Percentiles rank a stretch among this genome's conserved stretches.
Conservation (phyloP, 2,113 vertebrate species). For the Pogona vitticeps region DNA sequence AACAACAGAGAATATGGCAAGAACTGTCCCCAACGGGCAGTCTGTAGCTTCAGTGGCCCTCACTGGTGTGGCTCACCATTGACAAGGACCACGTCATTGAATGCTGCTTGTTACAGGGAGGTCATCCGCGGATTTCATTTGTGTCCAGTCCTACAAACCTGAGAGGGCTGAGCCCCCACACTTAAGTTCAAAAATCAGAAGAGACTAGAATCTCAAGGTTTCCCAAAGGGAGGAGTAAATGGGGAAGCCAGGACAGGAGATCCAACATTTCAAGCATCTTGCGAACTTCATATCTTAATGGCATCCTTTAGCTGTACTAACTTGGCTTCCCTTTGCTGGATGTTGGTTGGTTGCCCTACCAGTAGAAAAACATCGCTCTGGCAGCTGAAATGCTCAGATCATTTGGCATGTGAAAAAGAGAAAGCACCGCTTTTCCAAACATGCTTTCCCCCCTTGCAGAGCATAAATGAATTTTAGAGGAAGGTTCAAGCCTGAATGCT, state of each 20-base stretch:
- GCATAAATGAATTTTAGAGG: neutral
- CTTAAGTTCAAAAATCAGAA: neutral
- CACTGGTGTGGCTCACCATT: slow-evolving; percentile 83
- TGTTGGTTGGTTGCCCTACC: neutral
- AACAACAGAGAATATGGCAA: slow-evolving; percentile 63
- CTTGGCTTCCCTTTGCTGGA: too few relatives aligned
- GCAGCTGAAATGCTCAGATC: neutral
- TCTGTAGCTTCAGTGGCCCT: slow-evolving; percentile 84
- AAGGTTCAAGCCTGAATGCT: neutral
- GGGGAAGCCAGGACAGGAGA: neutral
- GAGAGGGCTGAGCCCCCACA: rapidly evolving
- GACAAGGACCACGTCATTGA: slow-evolving; percentile 89
- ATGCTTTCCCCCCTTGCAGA: neutral
- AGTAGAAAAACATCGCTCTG: too few relatives aligned
- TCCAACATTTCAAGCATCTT: neutral
- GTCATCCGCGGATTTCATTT: slow-evolving; percentile 14
- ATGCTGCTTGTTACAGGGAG: slow-evolving; percentile 75
- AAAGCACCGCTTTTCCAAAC: neutral
- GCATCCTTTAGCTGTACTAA: too few relatives aligned
- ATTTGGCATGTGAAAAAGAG: neutral
- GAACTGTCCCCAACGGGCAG: slow-evolving; percentile 66
- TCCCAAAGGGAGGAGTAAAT: neutral
- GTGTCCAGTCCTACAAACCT: neutral
- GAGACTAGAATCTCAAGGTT: neutral
- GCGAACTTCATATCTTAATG: neutral